These are phyloP conservation scores for Drosophila yakuba DNA, from an alignment of 1,140 invertebrate genomes.

Conservation along the genomic window DNA sequence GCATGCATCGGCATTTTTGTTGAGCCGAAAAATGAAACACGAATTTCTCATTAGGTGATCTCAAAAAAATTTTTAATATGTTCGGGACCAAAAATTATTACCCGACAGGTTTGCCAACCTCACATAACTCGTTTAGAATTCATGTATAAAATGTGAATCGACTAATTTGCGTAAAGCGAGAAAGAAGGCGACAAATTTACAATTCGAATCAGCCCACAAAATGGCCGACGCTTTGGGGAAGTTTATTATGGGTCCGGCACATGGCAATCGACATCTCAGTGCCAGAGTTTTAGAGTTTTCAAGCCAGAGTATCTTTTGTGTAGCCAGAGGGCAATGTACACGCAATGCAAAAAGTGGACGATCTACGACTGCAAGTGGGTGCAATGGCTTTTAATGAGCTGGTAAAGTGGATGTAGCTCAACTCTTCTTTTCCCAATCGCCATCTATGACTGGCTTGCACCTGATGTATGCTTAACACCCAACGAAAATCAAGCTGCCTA, in stretches of 20 bases:
- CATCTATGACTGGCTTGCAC: slow-evolving; percentile 29
- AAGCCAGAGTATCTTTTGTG: slow-evolving; percentile 23
- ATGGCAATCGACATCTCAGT: slow-evolving; percentile 29
- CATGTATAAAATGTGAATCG: slow-evolving; percentile 61
- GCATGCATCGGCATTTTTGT: slow-evolving; percentile 66
- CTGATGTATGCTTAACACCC: slow-evolving; percentile 38
- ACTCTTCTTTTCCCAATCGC: slow-evolving; percentile 22
- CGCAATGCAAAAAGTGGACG: slow-evolving; percentile 50
- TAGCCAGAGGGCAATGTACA: slow-evolving; percentile 58
- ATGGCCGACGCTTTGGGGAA: slow-evolving; percentile 55
- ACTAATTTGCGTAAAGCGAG: slow-evolving; percentile 64
- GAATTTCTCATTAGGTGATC: slow-evolving; percentile 77
- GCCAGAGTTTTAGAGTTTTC: neutral
- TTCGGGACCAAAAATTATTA: slow-evolving; percentile 55
- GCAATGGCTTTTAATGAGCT: slow-evolving; percentile 80
- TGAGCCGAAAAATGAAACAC: slow-evolving; percentile 65
- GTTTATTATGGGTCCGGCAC: slow-evolving; percentile 19
- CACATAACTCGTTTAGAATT: slow-evolving; percentile 73
- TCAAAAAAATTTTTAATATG: slow-evolving; percentile 46
- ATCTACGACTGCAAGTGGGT: slow-evolving; percentile 53
- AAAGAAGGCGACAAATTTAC: slow-evolving; percentile 68
- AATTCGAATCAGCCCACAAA: slow-evolving; percentile 67
- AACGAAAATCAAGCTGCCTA: no score
- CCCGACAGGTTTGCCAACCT: slow-evolving; percentile 66
- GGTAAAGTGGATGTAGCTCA: slow-evolving; percentile 48